Evolutionary conservation across 2,888 invertebrate genomes (phyloP), one percentile per base, ranked within the genome.

Genomic region (Vanessa cardui): DNA sequence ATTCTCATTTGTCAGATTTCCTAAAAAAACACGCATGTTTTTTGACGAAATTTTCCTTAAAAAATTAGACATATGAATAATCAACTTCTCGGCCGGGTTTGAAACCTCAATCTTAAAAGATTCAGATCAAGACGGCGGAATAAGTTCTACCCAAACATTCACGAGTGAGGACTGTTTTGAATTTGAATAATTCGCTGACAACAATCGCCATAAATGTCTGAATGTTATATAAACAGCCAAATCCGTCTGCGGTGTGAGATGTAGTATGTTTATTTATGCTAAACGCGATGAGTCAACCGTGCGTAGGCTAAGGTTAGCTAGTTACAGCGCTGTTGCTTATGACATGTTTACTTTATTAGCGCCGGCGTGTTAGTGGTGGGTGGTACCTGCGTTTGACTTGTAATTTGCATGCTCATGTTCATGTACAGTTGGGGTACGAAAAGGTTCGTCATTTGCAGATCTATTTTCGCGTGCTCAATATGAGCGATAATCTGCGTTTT

Each of bases 281-380:
- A 68, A 70, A 31, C 58, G 68, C 58, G 68, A 65, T 65, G 68
- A 70, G 70, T 70, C 70, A 70, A 49, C 54, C 31, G n/a, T 49
- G 63, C 66, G 69, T 69, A 58, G 69, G 66, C 69, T 66, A 69
- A 66, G 69, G 69, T 63, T 63, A 63, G 63, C 65, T 64, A 59
- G 50, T 59, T 49, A 18, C 31, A 15, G 50, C 56, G 20, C 63
- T 54, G 9, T 16, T 50, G 58, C 31, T 62, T 15, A 21, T 21
- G 9, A 16, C 44, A 21, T 58, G 62, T 65, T 68, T 63, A 63
- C 54, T 47, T n/a, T 62, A 50, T 62, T 65, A 64, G 50, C 64
- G 52, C 50, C 62, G 18, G 64, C 18, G 47, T 47, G 47, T 47
- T n/a, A 47, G 18, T 16, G n/a, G 50, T 50, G 50, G 50, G 50